These are phyloP conservation scores for Amphiprion percula DNA, from an alignment of 2,113 vertebrate genomes.

Conservation along the genomic window DNA sequence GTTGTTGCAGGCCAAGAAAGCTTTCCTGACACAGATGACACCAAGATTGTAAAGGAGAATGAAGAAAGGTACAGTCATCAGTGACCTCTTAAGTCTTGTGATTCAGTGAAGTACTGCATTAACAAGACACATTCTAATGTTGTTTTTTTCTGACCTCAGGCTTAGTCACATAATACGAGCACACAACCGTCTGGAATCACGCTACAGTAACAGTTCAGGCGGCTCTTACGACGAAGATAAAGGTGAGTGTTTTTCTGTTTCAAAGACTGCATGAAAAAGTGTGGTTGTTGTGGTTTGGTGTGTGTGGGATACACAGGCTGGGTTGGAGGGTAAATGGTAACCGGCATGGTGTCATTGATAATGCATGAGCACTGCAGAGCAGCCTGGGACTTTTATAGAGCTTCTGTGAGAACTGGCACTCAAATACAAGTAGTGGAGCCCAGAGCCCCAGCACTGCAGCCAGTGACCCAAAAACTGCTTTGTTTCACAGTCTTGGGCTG, in stretches of 20 bases:
- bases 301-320: conserved; percentile 30
- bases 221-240: conserved; percentile 98
- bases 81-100: background rate
- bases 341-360: conserved; percentile 47
- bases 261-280: conserved; percentile 4
- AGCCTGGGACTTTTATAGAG: conserved; percentile 44
- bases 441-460: conserved; percentile 24
- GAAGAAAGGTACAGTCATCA: conserved; percentile 90
- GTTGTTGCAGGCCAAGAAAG: conserved; percentile 92
- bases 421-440: conserved; percentile 47
- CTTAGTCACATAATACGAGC: conserved; percentile 85
- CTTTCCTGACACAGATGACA: conserved; percentile 90
- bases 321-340: conserved; percentile 30
- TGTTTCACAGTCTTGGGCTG: conserved; percentile 21
- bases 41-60: conserved; percentile 88
- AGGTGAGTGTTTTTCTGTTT: conserved; percentile 85
- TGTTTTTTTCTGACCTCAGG: conserved; percentile 51
- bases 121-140: background rate
- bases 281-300: conserved; percentile 29
- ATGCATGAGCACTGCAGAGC: conserved; percentile 63
- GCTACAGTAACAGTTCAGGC: conserved; percentile 98
- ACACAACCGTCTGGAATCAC: conserved; percentile 94
- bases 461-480: conserved; percentile 52
- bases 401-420: conserved; percentile 68
- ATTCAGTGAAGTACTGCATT: conserved; percentile 4